A percentile compares a stretch with the other conserved stretches of the same genome.
Evolutionary conservation across 2,797 vertebrate genomes (phyloP).

Genomic region (Numenius phaeopus): DNA sequence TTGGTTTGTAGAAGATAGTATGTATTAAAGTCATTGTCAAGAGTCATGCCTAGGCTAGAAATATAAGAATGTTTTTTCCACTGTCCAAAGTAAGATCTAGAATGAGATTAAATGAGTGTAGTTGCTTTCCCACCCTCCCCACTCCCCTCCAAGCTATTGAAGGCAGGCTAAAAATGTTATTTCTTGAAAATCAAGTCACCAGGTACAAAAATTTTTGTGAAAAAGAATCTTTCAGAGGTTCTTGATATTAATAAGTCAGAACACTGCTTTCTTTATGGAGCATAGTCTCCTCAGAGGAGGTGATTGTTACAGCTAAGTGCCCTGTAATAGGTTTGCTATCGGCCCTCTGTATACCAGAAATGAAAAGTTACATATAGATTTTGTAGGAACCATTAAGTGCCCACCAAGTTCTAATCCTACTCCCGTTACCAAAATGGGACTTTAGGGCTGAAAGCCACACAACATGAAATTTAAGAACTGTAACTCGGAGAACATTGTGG

Average conservation of each 20-base stretch:
- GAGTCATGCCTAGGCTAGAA: not conserved
- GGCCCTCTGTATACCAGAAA: not conserved
- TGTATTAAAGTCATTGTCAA: not conserved
- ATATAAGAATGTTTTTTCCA: not conserved
- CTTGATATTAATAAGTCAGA: not conserved
- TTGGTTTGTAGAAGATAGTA: not conserved
- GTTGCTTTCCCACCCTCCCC: rapidly evolving
- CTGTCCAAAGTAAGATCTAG: not conserved
- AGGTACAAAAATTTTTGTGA: not conserved
- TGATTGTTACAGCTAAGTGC: not conserved
- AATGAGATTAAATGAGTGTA: not conserved
- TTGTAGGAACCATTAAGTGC: not conserved
- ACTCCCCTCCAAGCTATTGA: rapidly evolving
- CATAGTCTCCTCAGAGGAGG: not conserved
- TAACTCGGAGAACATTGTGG: not conserved
- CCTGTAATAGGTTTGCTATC: not conserved
- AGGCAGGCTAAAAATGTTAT: not conserved
- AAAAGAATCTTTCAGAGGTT: not conserved
- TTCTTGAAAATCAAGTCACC: not conserved
- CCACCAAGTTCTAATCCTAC: not conserved
- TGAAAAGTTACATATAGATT: not conserved
- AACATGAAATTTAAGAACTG: not conserved
- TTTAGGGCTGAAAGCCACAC: not conserved
- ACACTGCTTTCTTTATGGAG: not conserved
- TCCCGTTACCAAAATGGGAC: not conserved